A percentile compares a stretch with the other conserved stretches of the same genome.
These are phyloP conservation scores for Mustelus asterias DNA, from an alignment of 2,113 vertebrate genomes.

Conservation along the genomic window DNA sequence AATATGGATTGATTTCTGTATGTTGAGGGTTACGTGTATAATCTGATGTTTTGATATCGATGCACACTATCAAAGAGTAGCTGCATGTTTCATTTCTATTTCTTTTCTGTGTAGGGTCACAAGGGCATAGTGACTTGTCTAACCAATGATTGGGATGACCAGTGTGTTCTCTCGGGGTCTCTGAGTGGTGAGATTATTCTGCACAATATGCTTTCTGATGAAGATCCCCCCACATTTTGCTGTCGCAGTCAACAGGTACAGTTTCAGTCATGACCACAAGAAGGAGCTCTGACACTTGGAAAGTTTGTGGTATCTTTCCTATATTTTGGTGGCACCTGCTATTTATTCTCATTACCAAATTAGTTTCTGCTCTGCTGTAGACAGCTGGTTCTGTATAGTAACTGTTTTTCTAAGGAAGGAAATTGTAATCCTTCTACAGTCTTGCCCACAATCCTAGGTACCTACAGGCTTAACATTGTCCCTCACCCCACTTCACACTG, in stretches of 20 bases:
- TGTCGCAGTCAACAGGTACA: not conserved
- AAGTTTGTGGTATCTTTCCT: not conserved
- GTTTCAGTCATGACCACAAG: not conserved
- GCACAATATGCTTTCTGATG: not conserved
- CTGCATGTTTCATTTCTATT: not conserved
- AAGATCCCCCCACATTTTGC: not conserved
- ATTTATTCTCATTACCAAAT: not conserved
- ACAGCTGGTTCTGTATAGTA: not conserved
- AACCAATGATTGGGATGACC: not conserved
- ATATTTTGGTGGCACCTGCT: not conserved
- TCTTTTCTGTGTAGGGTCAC: constrained; percentile 10
- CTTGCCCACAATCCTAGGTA: not conserved
- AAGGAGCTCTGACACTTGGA: constrained; percentile 3
- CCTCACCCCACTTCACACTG: not conserved
- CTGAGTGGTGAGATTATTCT: constrained; percentile 23
- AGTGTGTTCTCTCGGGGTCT: constrained; percentile 5
- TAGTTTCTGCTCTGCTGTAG: not conserved
- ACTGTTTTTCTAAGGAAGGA: not conserved
- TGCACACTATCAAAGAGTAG: not conserved
- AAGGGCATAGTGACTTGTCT: not conserved
- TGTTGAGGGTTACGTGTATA: not conserved
- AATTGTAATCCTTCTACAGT: not conserved
- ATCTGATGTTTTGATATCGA: not conserved
- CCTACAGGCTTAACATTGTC: not conserved
- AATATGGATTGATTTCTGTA: not conserved